phyloP scores from a whole-genome alignment of 2,888 invertebrate species.

The Alloscopus bannaensis region DNA sequence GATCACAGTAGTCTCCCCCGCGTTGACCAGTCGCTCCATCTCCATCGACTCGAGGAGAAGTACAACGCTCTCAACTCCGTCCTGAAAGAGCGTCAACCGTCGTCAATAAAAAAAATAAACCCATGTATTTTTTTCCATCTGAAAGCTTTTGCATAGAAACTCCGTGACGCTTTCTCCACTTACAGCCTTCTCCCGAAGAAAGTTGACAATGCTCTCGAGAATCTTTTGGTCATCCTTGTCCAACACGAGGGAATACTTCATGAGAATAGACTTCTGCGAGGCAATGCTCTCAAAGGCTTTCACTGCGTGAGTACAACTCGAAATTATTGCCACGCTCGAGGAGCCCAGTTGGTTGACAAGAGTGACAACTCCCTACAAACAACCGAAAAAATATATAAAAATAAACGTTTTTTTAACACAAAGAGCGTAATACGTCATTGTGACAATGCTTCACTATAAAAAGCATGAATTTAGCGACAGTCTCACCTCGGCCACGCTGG shows the following conservation, averaged over 20 bases:
- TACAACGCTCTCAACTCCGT: slow-evolving; percentile 72
- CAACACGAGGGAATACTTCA: slow-evolving; percentile 71
- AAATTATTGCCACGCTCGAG: slow-evolving; percentile 73
- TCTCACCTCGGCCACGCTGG: slow-evolving; percentile 73
- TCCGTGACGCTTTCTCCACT: too few relatives aligned
- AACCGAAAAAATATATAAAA: too few relatives aligned
- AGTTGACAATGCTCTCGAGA: slow-evolving; percentile 72
- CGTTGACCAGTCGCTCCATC: slow-evolving; percentile 71
- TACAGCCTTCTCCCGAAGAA: slow-evolving; percentile 73
- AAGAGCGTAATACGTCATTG: background rate
- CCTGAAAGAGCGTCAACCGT: too few relatives aligned
- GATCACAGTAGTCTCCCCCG: slow-evolving; percentile 51
- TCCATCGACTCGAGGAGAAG: slow-evolving; percentile 74
- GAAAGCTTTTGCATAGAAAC: too few relatives aligned
- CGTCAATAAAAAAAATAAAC: too few relatives aligned
- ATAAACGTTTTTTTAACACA: background rate
- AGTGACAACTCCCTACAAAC: slow-evolving; percentile 73
- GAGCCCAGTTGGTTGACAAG: slow-evolving; percentile 73
- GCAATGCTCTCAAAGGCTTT: slow-evolving; percentile 72
- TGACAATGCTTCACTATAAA: background rate
- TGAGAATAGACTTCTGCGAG: slow-evolving; percentile 70
- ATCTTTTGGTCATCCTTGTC: slow-evolving; percentile 72
- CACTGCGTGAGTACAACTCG: slow-evolving; percentile 73
- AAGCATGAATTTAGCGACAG: background rate
- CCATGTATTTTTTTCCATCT: too few relatives aligned